Conservation (phyloP, 2,888 invertebrate species). For the Orthosia gothica region DNA sequence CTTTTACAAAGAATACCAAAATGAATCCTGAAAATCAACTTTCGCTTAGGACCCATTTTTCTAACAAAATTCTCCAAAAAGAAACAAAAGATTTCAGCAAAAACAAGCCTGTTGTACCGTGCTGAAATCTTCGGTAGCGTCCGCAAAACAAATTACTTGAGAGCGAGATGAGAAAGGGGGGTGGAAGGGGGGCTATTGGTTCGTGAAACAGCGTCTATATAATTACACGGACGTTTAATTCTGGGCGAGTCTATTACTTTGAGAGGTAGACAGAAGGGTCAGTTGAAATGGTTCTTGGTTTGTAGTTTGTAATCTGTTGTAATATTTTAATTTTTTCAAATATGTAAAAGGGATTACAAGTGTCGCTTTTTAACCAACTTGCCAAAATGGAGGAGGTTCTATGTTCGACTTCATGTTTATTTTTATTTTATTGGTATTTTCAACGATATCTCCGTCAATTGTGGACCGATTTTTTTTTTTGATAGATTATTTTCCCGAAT, state of each 20-base stretch:
- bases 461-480: too few relatives aligned
- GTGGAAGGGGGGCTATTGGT: slow-evolving; percentile 50
- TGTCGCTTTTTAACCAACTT: not conserved
- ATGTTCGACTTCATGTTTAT: too few relatives aligned
- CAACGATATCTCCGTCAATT: too few relatives aligned
- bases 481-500: too few relatives aligned
- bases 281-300: slow-evolving; percentile 21
- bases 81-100: slow-evolving; percentile 56
- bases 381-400: too few relatives aligned
- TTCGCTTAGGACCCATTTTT: slow-evolving; percentile 1
- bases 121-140: slow-evolving; percentile 57
- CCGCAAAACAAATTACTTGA: slow-evolving; percentile 69
- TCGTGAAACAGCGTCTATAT: slow-evolving; percentile 69
- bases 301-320: not conserved
- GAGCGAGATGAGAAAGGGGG: slow-evolving; percentile 38
- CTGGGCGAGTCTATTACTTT: slow-evolving; percentile 51
- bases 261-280: slow-evolving; percentile 35
- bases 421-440: too few relatives aligned
- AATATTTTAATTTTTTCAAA: not conserved
- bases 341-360: not conserved
- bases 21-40: slow-evolving; percentile 7
- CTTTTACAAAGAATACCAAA: not conserved
- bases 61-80: slow-evolving; percentile 23
- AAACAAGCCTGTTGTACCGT: slow-evolving; percentile 59
- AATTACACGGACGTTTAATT: slow-evolving; percentile 67